A percentile compares a stretch with the other conserved stretches of the same genome.
phyloP scores from a whole-genome alignment of 2,113 vertebrate genomes.

The Halichoerus grypus region DNA sequence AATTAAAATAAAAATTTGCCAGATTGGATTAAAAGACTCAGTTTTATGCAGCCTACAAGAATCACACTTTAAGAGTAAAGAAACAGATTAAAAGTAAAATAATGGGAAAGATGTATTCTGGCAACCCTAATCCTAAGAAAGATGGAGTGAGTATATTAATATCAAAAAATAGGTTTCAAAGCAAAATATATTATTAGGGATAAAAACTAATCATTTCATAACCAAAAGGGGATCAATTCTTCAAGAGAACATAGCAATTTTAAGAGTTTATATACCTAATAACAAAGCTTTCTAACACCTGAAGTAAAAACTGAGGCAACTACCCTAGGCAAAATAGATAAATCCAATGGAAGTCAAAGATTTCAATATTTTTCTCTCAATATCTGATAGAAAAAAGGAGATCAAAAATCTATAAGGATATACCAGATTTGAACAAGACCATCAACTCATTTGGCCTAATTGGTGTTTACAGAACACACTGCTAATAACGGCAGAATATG shows the following conservation, averaged over 20 bases:
- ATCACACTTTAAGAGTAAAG: neutral
- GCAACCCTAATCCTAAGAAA: neutral
- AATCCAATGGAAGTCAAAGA: neutral
- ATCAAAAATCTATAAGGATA: neutral
- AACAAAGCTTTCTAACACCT: neutral
- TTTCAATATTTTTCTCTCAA: neutral
- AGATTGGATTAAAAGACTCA: neutral
- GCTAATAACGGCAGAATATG: neutral
- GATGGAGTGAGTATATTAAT: neutral
- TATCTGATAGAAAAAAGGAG: neutral
- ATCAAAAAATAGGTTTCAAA: neutral
- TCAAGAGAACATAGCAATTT: neutral
- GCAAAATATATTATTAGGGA: neutral
- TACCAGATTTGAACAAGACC: neutral
- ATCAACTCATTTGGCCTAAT: neutral
- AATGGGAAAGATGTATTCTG: neutral
- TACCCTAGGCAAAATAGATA: neutral
- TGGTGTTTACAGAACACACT: neutral
- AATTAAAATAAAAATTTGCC: neutral
- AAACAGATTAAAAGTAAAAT: neutral
- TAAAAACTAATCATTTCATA: neutral
- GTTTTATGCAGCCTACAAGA: neutral
- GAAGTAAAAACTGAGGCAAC: neutral
- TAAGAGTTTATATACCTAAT: neutral
- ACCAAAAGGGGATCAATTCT: neutral